Evolutionary conservation across 2,797 vertebrate species (phyloP), one percentile per base, ranked within the genome.

Genomic region (Pseudochaenichthys georgianus): DNA sequence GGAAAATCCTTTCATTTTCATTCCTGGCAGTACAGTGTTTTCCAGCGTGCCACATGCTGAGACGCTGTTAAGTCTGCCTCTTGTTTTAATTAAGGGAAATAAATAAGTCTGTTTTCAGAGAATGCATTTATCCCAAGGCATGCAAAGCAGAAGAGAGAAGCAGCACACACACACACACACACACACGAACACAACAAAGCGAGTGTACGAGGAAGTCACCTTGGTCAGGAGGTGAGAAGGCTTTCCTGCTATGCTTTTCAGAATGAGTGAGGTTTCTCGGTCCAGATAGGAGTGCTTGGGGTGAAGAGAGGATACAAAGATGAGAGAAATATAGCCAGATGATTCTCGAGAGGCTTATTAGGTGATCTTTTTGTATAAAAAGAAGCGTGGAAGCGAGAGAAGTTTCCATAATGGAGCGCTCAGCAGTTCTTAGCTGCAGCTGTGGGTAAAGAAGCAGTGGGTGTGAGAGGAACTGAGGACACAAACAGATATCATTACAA

Each of bases 161-260:
- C 58, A 52, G 90, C 41, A 66, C 46, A 63, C 64, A 66, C 10
- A 28, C 17, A 51, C 64, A 54, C 55, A 38, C 10, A 47, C 15
- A 54, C 16, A 17, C 13, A 41, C 52, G 12, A 17, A 63, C 42
- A 0, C 89, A 87, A 86, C 83, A 46, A 65, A 82, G 82, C 47
- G 67, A 92, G 92, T 86, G 80, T 94, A 79, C 82, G 90, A 91
- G 94, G 90, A 88, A 77, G 86, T 99, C 97, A 99, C 98, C 98
- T 99, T 98, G 96, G 98, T 99, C 97, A 99, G 97, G 95, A 99
- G 97, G 94, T 99, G 98, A 96, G 97, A 97, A 94, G 98, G 98
- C 83, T 99, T 99, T 94, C 98, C 98, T 95, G 98, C 98, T 97
- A 99, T 99, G 96, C 97, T 99, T 98, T 98, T 96, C 97, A 99